Conservation (phyloP, 30 jellyfish, hydroid and myxozoan species). For the Pelagia noctiluca region DNA sequence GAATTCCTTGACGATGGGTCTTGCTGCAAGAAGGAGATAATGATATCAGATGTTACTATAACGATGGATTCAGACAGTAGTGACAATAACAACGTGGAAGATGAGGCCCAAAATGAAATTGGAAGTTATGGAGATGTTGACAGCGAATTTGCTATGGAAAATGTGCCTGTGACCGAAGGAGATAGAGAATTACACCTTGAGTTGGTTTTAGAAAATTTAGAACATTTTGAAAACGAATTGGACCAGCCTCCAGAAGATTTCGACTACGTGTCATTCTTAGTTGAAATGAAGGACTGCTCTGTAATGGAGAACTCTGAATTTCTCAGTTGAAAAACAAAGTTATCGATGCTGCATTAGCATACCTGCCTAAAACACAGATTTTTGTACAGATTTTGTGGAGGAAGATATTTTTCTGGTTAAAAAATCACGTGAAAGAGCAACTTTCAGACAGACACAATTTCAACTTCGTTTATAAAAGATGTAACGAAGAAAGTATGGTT, state of each 20-base stretch:
- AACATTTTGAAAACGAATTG: background rate
- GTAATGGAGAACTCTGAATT: background rate
- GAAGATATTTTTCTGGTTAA: background rate
- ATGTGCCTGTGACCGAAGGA: background rate
- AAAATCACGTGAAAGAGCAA: background rate
- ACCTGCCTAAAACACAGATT: too few species aligned
- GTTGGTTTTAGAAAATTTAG: background rate
- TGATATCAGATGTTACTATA: too few species aligned
- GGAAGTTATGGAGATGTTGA: background rate
- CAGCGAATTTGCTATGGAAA: background rate
- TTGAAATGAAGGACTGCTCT: background rate
- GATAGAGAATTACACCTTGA: too few species aligned
- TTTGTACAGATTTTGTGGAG: too few species aligned
- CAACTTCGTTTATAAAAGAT: constrained; percentile 2
- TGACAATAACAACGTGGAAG: background rate
- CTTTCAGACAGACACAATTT: background rate
- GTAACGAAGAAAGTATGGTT: constrained; percentile 3
- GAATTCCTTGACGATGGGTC: constrained; percentile 12
- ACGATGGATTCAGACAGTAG: too few species aligned
- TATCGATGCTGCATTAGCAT: too few species aligned
- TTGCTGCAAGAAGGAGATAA: constrained; percentile 4
- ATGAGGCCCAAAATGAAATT: background rate
- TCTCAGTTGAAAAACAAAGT: background rate
- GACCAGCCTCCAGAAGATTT: constrained; percentile 16
- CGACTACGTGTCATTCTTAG: background rate